Evolutionary conservation across 2,888 invertebrate species (phyloP), one percentile per base, ranked within the genome.

Genomic region (Cotesia congregata): DNA sequence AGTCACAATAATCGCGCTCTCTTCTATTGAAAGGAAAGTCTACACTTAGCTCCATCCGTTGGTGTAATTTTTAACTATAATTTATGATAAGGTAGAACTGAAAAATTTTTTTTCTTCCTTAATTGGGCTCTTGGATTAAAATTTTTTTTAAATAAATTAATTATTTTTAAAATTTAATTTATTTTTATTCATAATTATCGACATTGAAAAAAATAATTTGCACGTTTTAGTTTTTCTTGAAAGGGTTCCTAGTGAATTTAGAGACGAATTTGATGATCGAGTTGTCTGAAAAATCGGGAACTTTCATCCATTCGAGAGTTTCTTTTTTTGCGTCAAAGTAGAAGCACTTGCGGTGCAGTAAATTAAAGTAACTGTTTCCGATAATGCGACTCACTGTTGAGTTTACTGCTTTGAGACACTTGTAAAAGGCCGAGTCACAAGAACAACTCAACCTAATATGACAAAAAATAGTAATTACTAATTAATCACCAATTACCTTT

Each of bases 1-100:
- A 65, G 30, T 12, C 12, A 65, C 12, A 30, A 65, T 65, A 20
- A 62, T 12, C 65, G 65, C 65, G 30, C 65, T 5, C 65, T 65
- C 65, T 65, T 62, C 17, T 62, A 20, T 17, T 17, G 20, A 12
- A n/a, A 2, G 15, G 15, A 62, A 20, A 62, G 15, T 62, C 62
- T 30, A 17, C 6, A 17, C 6, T 6, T 62, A 15, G 62, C n/a
- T 20, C 1, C 30, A 65, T 30, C 65, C 30, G 6, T 17, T 12
- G 30, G 5, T 5, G 20, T 30, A 12, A 6, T 65, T 65, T 1
- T 38, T 1, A 65, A 30, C 20, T 38, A 30, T 30, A 30, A 30
- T 30, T 30, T 30, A 30, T 30, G 30, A 3, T 30, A 30, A 30
- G 30, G 30, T 30, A 30, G 30, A 30, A 3, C 30, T 30, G 30